Conservation (phyloP, 2,888 invertebrate species). For the Bombylius major region DNA sequence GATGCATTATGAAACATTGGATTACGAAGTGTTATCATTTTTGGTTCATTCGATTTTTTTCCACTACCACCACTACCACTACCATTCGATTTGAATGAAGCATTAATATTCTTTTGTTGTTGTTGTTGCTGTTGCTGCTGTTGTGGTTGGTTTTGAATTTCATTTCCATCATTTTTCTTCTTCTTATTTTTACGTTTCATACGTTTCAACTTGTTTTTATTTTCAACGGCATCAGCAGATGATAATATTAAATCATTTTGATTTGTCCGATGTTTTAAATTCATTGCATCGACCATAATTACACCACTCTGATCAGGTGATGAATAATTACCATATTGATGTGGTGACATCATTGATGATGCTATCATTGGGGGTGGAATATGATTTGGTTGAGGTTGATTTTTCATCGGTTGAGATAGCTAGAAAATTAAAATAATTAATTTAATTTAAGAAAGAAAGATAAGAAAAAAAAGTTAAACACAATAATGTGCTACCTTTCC, state of each 20-base stretch:
- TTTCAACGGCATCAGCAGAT: background rate
- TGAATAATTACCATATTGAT: constrained; percentile 13
- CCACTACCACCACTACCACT: background rate
- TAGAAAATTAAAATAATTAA: constrained; percentile 8
- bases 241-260: constrained; percentile 6
- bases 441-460: background rate
- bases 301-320: constrained; percentile 26
- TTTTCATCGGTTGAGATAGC: constrained; percentile 15
- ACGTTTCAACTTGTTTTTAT: constrained; percentile 24
- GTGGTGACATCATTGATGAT: background rate
- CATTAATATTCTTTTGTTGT: constrained; percentile 6
- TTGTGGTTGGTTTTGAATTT: constrained; percentile 6
- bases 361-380: constrained; percentile 1
- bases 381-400: constrained; percentile 1
- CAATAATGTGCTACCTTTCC: constrained; percentile 20
- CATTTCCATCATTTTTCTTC: constrained; percentile 14
- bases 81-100: too few species aligned
- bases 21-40: constrained; percentile 66
- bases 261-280: constrained; percentile 19
- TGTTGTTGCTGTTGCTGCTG: constrained; percentile 20
- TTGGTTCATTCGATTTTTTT: constrained; percentile 37
- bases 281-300: constrained; percentile 32
- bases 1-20: constrained; percentile 53
- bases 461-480: background rate
- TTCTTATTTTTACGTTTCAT: constrained; percentile 30